phyloP scores from a whole-genome alignment of 2,113 vertebrate species.

The Gymnarchus niloticus region DNA sequence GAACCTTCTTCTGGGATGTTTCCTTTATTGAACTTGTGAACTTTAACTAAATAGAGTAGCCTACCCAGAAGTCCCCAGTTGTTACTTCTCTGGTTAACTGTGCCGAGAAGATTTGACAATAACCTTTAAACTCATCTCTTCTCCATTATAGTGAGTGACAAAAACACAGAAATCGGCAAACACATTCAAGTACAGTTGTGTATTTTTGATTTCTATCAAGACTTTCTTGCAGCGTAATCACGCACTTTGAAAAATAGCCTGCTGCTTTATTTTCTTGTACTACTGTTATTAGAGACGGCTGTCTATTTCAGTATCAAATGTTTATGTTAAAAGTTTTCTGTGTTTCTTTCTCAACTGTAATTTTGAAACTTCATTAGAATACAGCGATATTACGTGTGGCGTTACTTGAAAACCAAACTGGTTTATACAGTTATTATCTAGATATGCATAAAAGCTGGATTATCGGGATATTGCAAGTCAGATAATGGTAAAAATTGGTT shows the following conservation, averaged over 20 bases:
- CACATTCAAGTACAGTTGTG: background rate
- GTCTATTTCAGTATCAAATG: background rate
- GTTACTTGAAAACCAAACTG: background rate
- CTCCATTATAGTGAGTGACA: background rate
- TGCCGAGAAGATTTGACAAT: background rate
- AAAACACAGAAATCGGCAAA: background rate
- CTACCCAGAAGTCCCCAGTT: background rate
- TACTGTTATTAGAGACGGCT: background rate
- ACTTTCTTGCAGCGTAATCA: background rate
- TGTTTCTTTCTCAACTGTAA: background rate
- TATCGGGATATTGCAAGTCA: no score
- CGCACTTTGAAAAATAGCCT: background rate
- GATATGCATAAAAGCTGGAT: no score
- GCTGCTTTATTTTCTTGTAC: background rate
- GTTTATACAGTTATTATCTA: background rate
- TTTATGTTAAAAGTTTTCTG: background rate
- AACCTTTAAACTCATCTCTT: background rate
- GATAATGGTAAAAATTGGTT: no score
- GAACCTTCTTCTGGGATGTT: background rate
- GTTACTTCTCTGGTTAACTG: background rate
- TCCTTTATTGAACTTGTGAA: conserved; percentile 14
- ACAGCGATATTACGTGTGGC: background rate
- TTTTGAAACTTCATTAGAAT: background rate
- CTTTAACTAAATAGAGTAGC: background rate
- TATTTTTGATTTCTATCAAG: background rate